Evolutionary conservation across 2,888 invertebrate genomes (phyloP).

Genomic region (Synergus gifuensis): DNA sequence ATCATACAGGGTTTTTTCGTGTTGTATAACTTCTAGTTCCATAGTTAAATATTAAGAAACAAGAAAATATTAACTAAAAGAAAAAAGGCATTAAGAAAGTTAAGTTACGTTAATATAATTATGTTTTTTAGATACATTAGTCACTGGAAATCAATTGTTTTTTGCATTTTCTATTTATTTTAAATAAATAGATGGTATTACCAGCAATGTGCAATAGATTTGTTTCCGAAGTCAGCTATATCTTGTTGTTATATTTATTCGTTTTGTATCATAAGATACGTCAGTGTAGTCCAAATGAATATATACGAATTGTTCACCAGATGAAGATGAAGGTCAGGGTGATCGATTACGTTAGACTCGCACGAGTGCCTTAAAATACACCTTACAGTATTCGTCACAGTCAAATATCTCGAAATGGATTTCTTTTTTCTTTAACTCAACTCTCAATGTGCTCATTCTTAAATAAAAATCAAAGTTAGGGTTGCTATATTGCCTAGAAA

Average conservation of each 20-base stretch:
- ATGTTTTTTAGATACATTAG: slow-evolving; percentile 11
- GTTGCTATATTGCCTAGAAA: background rate
- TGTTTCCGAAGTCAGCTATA: slow-evolving; percentile 41
- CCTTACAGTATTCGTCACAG: slow-evolving; percentile 62
- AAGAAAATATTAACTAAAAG: slow-evolving; percentile 17
- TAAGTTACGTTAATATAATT: slow-evolving; percentile 2
- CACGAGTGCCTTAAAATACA: slow-evolving; percentile 75
- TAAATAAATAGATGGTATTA: slow-evolving; percentile 10
- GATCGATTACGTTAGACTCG: slow-evolving; percentile 63
- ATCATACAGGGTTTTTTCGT: slow-evolving; percentile 33
- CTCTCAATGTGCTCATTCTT: slow-evolving; percentile 4
- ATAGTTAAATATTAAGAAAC: slow-evolving; percentile 9
- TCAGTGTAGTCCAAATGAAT: slow-evolving; percentile 43
- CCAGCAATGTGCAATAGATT: slow-evolving; percentile 21
- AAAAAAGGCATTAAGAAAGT: slow-evolving; percentile 23
- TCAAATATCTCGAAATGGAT: slow-evolving; percentile 52
- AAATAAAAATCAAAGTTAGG: background rate
- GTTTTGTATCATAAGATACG: slow-evolving; percentile 19
- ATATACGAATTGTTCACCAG: slow-evolving; percentile 43
- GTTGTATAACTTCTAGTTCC: slow-evolving; percentile 30
- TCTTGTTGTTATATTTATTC: slow-evolving; percentile 42
- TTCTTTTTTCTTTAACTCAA: slow-evolving; percentile 8
- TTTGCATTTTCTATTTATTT: background rate
- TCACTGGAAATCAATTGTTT: slow-evolving; percentile 1
- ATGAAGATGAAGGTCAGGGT: slow-evolving; percentile 45